Evolutionary conservation across 2,888 invertebrate genomes (phyloP), one percentile per base, ranked within the genome.

Genomic region (Polyommatus iphigenia): DNA sequence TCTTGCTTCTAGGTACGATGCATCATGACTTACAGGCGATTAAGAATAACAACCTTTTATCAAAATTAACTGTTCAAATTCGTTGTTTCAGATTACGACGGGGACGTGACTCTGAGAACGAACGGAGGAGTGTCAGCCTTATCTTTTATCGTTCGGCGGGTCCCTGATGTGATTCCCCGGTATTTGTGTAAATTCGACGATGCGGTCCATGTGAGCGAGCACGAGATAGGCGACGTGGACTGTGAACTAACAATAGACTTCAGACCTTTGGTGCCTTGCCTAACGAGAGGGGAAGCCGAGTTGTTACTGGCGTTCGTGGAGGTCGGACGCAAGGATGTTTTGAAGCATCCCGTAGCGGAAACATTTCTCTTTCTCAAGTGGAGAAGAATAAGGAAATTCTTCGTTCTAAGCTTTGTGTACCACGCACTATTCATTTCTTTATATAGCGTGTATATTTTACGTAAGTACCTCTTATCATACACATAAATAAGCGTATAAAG

Each of bases 311-410:
- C 96, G 67, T 96, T 97, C 83, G 96, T 97, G 76, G 97, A 97
- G 94, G 94, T 97, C 2, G 97, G 97, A 1, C 97, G 97, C 81
- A 96, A 96, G 83, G 96, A 97, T 77, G 94, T 98, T 10, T 88
- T 98, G 2, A 97, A 97, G 87, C 98, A 98, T 89, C 98, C 98
- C 0, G 94, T 98, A 0, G 97, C 97, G 81, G 97, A 98, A 88
- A 97, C 97, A 3, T 98, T 98, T 86, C 93, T 98, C 0, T 96
- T 96, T 84, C 89, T 98, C 29, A 98, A 98, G 91, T 98, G 98
- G 98, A 93, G 96, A 78, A 94, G 96, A 82, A 97, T 98, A 82
- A 92, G 98, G 77, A 97, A 97, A 87, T 97, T 97, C 85, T 98
- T 98, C 83, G 92, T 97, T 0, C 94, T 97, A 83, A 97, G 97